These are phyloP conservation scores for Odontomyia ornata DNA, from an alignment of 2,888 invertebrate genomes.

Conservation along the genomic window DNA sequence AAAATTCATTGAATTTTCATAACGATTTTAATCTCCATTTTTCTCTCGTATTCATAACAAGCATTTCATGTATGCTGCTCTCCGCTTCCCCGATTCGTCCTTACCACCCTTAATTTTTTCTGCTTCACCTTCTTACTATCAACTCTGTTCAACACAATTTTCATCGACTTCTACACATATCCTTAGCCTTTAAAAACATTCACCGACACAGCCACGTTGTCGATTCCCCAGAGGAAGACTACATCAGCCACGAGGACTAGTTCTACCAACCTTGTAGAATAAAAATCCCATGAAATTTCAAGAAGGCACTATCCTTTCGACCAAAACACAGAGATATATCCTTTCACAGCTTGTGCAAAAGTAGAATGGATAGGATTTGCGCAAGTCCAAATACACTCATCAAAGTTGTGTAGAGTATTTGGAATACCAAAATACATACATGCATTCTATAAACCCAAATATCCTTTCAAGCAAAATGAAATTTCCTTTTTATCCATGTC, in stretches of 20 bases:
- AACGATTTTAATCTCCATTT: slow-evolving; percentile 37
- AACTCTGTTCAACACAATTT: not conserved
- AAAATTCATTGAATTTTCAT: slow-evolving; percentile 41
- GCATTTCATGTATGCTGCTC: slow-evolving; percentile 18
- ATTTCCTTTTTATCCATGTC: not conserved
- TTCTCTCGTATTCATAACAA: slow-evolving; percentile 35
- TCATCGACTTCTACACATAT: too few species aligned
- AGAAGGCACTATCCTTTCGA: slow-evolving; percentile 3
- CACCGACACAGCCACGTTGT: too few species aligned
- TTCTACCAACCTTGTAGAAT: slow-evolving; percentile 33
- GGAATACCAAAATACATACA: not conserved
- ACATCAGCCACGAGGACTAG: slow-evolving; percentile 3
- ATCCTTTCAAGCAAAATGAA: slow-evolving; percentile 4
- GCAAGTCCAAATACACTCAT: not conserved
- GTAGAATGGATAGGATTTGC: slow-evolving; percentile 7
- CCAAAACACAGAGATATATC: not conserved
- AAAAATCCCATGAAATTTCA: slow-evolving; percentile 42
- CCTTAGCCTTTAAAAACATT: too few species aligned
- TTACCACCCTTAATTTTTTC: not conserved
- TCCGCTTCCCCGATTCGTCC: not conserved
- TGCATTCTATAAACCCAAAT: not conserved
- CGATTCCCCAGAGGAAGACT: too few species aligned
- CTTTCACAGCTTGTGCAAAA: not conserved
- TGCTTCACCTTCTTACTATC: not conserved
- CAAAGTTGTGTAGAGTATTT: too few species aligned